Base-by-base conservation (phyloP, 2,888 invertebrate genomes). In the Cyrtodaria siliqua region DNA sequence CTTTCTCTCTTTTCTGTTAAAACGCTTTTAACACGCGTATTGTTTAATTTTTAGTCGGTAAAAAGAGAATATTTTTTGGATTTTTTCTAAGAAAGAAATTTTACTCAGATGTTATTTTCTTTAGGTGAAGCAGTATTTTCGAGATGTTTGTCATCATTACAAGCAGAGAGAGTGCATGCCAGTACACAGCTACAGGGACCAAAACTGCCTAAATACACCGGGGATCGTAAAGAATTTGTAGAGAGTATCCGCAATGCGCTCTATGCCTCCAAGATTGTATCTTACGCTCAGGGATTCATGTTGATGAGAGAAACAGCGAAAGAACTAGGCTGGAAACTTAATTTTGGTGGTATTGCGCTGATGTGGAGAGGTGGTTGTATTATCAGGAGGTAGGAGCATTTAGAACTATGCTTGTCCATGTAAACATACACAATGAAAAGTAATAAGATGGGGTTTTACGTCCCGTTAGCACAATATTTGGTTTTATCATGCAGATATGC, bases 351-450 rank as follows among this genome's bases (percentile, higher is more conserved):
- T 67, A 98, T 99, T 82, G 99, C 99, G 1, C 94, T 99, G 50
- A 99, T 99, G 99, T 99, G 99, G 99, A 95, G 99, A 79, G 99
- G 99, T 18, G 99, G 99, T n/a, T 99, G 99, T 93, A 99, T 99
- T 90, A 99, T 98, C 91, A 95, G 99, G 92, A 97, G 97, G 96
- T 95, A 26, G 4, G 52, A 18, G 44, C n/a, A 33, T 12, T 33
- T 8, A 33, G 33, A 33, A 8, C 33, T 33, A 33, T n/a, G n/a
- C n/a, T n/a, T n/a, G n/a, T n/a, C n/a, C n/a, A n/a, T n/a, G n/a
- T n/a, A n/a, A n/a, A n/a, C n/a, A n/a, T n/a, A n/a, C n/a, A n/a
- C n/a, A n/a, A n/a, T n/a, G n/a, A n/a, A n/a, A n/a, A n/a, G n/a
- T n/a, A n/a, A n/a, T n/a, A n/a, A n/a, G n/a, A n/a, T n/a, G n/a